Conservation (phyloP, 2,797 vertebrate genomes). For the Eurystomus glaucurus region DNA sequence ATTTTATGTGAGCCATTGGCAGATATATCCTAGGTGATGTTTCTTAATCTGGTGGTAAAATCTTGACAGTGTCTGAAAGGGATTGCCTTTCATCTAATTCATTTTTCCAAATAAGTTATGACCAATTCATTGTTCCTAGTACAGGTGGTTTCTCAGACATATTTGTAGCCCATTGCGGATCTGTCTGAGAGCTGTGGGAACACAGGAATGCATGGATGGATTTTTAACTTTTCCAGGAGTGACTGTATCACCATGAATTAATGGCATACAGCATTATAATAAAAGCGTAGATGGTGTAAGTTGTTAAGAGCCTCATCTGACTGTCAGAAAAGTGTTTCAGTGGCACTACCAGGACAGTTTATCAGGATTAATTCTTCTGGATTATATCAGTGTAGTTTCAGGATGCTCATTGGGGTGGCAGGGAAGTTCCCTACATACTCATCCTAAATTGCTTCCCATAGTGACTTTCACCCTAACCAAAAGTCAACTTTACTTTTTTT, state of each 20-base stretch:
- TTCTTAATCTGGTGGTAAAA: not conserved
- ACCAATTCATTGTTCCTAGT: not conserved
- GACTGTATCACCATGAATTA: not conserved
- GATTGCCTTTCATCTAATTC: not conserved
- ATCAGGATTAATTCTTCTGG: not conserved
- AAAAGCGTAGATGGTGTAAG: not conserved
- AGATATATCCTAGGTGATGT: not conserved
- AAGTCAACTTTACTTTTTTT: not conserved
- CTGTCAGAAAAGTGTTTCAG: not conserved
- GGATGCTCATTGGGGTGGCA: not conserved
- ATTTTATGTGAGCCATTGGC: not conserved
- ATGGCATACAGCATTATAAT: not conserved
- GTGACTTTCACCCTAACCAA: not conserved
- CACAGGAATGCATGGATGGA: not conserved
- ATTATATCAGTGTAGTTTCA: not conserved
- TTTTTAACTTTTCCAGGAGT: not conserved
- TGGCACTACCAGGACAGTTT: not conserved
- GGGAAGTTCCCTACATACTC: not conserved
- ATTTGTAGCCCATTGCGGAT: not conserved
- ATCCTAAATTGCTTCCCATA: not conserved
- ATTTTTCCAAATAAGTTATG: not conserved
- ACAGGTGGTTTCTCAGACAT: not conserved
- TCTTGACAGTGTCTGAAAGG: not conserved
- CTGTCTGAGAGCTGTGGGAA: not conserved
- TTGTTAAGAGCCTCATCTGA: not conserved